phyloP scores from a whole-genome alignment of 1,140 invertebrate genomes.

The Homarus americanus region DNA sequence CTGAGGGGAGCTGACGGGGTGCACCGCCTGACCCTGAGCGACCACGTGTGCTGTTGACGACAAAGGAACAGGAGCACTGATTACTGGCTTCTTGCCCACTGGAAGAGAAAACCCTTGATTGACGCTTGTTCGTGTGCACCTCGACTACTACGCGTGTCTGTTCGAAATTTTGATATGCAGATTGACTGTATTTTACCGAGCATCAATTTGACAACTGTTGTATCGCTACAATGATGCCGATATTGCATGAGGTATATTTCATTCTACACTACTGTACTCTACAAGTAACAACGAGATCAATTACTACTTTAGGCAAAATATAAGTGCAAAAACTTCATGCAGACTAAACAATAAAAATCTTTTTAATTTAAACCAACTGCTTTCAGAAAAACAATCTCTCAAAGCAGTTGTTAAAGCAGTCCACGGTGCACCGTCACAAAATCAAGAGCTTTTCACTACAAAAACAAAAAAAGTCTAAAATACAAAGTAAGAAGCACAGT shows the following conservation, averaged over 20 bases:
- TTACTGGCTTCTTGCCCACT: constrained; percentile 73
- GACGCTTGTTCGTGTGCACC: constrained; percentile 23
- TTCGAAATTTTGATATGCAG: background rate
- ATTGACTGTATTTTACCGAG: background rate
- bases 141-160: background rate
- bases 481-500: background rate
- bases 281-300: background rate
- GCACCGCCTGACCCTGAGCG: background rate
- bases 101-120: constrained; percentile 57
- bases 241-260: background rate
- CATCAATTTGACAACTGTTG: background rate
- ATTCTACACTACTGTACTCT: background rate
- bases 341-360: background rate
- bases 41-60: constrained; percentile 71
- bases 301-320: background rate
- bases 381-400: background rate
- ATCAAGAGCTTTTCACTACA: constrained; percentile 35
- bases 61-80: constrained; percentile 66
- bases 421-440: constrained; percentile 40
- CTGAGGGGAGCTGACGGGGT: constrained; percentile 39
- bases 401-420: constrained; percentile 19
- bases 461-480: background rate
- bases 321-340: background rate
- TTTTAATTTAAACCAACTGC: background rate
- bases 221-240: background rate